A percentile compares a stretch with the other conserved stretches of the same genome.
phyloP scores from a whole-genome alignment of 2,888 invertebrate species.

The Lymantria monacha region DNA sequence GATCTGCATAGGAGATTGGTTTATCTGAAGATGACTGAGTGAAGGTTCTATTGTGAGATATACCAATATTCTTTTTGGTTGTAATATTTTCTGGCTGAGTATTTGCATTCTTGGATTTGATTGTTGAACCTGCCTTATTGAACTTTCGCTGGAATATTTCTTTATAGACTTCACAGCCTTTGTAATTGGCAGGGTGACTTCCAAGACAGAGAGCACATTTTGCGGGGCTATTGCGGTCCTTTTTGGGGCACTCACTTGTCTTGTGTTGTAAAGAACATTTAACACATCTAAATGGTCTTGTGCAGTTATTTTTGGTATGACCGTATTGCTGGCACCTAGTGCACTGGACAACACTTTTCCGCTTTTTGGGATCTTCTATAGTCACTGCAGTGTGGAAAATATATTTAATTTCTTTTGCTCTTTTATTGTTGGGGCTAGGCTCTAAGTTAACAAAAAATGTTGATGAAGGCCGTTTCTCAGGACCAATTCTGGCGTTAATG shows the following conservation, averaged over 20 bases:
- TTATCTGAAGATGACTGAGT: too few species aligned
- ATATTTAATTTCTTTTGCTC: neutral
- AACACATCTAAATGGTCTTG: neutral
- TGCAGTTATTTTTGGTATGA: too few species aligned
- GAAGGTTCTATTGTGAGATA: too few species aligned
- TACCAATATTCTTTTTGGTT: too few species aligned
- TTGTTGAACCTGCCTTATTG: neutral
- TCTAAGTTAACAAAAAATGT: neutral
- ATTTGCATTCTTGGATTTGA: too few species aligned
- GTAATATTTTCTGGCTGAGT: too few species aligned
- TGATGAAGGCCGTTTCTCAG: neutral
- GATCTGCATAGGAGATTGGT: neutral
- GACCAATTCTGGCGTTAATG: neutral
- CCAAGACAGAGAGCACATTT: neutral
- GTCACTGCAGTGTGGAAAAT: neutral
- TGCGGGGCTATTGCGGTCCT: neutral
- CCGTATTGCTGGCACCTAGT: neutral
- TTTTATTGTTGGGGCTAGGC: neutral
- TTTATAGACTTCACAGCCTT: neutral
- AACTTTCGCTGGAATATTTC: neutral
- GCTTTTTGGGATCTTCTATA: neutral
- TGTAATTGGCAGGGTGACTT: too few species aligned
- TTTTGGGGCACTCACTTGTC: neutral
- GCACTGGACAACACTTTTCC: neutral
- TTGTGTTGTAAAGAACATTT: neutral